Evolutionary conservation across 2,888 invertebrate genomes (phyloP), one percentile per base, ranked within the genome.

Genomic region (Tromatobia lineatoria): DNA sequence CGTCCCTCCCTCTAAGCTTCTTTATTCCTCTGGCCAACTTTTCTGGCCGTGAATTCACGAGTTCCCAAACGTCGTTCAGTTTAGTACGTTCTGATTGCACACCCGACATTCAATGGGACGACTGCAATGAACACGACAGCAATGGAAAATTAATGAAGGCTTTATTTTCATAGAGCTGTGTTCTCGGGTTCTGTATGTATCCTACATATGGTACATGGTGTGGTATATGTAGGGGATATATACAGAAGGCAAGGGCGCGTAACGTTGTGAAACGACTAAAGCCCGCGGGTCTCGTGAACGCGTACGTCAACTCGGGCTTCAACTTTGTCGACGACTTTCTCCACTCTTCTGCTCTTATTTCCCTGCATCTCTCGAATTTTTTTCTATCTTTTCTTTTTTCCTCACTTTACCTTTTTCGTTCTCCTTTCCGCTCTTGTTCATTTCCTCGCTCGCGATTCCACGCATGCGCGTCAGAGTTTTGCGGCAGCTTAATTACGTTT

Each of bases 71-170:
- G 10, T 25, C 59, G 29, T 57, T 71, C 45, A 57, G 57, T 71
- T 69, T 34, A 38, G 29, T 73, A 34, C 15, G 54, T 64, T 59
- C 73, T 61, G 45, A 34, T 42, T 67, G 47, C 59, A n/a, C 20
- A 38, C 20, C 42, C 42, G 20, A 66, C 75, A 47, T 64, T 66
- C 71, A 18, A 70, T 61, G 45, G 50, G 50, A n/a, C 42, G 29
- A 50, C 50, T 70, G 38, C 52, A 38, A 61, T 70, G 47, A 70
- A 78, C 57, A 50, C 45, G n/a, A 42, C 77, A 54, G 29, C 75
- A 59, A 67, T 66, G 20, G 69, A 77, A 76, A 85, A 80, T 82
- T 67, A 82, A 80, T 82, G 79, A 82, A 34, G 52, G 47, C 61
- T 80, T 77, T 77, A 66, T 80, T 47, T 47, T 45, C 45, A n/a